These are phyloP conservation scores for Lydus trimaculatus DNA, from an alignment of 2,888 invertebrate species.

Conservation along the genomic window DNA sequence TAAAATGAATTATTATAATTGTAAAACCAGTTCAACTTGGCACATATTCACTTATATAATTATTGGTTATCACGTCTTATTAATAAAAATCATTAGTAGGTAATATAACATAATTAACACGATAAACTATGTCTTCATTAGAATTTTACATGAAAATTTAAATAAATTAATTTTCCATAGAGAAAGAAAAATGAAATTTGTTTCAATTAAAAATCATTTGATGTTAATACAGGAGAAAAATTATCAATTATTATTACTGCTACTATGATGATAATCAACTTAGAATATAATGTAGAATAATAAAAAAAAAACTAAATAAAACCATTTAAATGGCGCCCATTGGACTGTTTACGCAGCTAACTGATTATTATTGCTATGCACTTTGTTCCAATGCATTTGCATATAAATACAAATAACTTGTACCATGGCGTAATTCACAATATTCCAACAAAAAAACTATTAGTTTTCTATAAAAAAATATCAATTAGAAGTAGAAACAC, in stretches of 20 bases:
- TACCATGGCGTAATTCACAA: slow-evolving; percentile 5
- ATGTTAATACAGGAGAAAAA: neutral
- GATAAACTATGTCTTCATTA: neutral
- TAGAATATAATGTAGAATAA: neutral
- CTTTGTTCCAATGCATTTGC: slow-evolving; percentile 43
- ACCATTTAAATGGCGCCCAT: slow-evolving; percentile 7
- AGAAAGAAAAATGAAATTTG: too few species aligned
- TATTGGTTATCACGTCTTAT: neutral
- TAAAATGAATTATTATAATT: neutral
- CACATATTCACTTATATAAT: neutral
- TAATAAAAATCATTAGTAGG: slow-evolving; percentile 2
- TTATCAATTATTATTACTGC: neutral
- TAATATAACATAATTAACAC: slow-evolving; percentile 6
- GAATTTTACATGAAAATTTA: too few species aligned
- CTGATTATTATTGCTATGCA: slow-evolving; percentile 28
- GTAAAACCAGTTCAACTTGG: slow-evolving; percentile 13
- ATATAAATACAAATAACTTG: slow-evolving; percentile 35
- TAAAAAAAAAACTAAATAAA: neutral
- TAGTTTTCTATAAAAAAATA: slow-evolving; percentile 10
- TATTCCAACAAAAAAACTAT: slow-evolving; percentile 11
- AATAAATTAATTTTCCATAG: too few species aligned
- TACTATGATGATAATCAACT: neutral
- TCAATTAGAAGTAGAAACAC: neutral
- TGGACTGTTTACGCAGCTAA: slow-evolving; percentile 17
- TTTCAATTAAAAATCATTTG: neutral